Evolutionary conservation across 1,140 invertebrate genomes (phyloP), one percentile per base, ranked within the genome.

Genomic region (Linepithema humile): DNA sequence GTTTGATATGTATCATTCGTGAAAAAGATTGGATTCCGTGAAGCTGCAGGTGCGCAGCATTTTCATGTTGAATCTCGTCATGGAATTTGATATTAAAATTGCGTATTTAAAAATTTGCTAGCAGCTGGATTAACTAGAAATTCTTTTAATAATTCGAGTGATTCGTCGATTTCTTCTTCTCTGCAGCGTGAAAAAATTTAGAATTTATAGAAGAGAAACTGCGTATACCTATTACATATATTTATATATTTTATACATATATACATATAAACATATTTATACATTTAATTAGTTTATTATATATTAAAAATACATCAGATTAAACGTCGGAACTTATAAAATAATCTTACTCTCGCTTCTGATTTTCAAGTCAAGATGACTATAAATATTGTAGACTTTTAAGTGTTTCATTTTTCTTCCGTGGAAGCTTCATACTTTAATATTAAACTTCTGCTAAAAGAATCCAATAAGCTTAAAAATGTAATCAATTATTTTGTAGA

Each of bases 21-120:
- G 10, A 35, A 40, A 12, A 26, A 45, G 45, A 53, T 53, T 26
- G 26, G 5, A 38, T 55, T 9, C 15, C 12, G 57, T 17, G 48
- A 53, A 78, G 55, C 69, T 40, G 48, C 62, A 55, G 15, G 65
- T 55, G 23, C 69, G 64, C n/a, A n/a, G n/a, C n/a, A 78, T 78
- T 78, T 78, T 15, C 23, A 10, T 29, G 17, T 35, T 29, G 45
- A 53, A 17, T 23, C 17, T 29, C 1, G 12, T 40, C 26, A 29
- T 53, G 40, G 35, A 55, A 69, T 69, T 67, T 65, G 40, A 32
- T 17, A 65, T 6, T 35, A 45, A 38, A 23, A 10, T 4, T 15
- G n/a, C 12, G 15, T 23, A 48, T 67, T 77, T 29, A 4, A 4
- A 17, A 65, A 40, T 62, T 35, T 57, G n/a, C n/a, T n/a, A n/a